These are phyloP conservation scores for Otolemur crassicaudatus DNA, from an alignment of 2,797 vertebrate species.

Conservation along the genomic window DNA sequence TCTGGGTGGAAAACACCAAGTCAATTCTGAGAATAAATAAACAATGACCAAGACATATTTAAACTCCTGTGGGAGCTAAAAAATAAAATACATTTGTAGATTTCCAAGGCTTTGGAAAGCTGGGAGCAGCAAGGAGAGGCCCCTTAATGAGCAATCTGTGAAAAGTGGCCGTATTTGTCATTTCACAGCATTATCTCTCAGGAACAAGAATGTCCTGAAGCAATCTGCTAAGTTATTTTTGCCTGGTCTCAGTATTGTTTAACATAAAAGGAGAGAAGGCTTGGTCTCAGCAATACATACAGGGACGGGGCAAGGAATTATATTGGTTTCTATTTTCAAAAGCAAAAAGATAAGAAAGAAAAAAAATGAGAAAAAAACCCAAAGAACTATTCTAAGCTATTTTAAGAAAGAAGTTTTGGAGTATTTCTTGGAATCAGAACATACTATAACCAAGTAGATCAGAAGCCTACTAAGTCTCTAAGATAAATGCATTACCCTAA, in stretches of 20 bases:
- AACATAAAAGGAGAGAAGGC: not conserved
- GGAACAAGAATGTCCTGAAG: not conserved
- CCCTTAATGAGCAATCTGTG: not conserved
- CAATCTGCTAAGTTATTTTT: slow-evolving; percentile 36
- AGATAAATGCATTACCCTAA: not conserved
- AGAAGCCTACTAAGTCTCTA: not conserved
- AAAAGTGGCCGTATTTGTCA: not conserved
- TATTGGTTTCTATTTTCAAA: not conserved
- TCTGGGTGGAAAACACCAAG: not conserved
- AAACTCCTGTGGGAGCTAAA: not conserved
- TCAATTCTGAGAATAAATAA: not conserved
- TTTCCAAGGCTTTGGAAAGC: slow-evolving; percentile 42
- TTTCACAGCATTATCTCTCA: slow-evolving; percentile 21
- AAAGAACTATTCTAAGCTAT: not conserved
- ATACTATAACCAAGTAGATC: not conserved
- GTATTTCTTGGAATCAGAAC: not conserved
- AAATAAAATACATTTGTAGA: slow-evolving; percentile 14
- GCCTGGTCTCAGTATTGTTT: slow-evolving; percentile 29
- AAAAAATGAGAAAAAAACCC: not conserved
- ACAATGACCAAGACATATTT: not conserved
- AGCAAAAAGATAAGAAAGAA: not conserved
- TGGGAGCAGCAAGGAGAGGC: not conserved
- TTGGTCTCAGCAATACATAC: not conserved
- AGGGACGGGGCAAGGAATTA: not conserved
- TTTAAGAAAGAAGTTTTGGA: not conserved